Conservation (phyloP, 2,797 vertebrate species). For the Lindbergichthys nudifrons region DNA sequence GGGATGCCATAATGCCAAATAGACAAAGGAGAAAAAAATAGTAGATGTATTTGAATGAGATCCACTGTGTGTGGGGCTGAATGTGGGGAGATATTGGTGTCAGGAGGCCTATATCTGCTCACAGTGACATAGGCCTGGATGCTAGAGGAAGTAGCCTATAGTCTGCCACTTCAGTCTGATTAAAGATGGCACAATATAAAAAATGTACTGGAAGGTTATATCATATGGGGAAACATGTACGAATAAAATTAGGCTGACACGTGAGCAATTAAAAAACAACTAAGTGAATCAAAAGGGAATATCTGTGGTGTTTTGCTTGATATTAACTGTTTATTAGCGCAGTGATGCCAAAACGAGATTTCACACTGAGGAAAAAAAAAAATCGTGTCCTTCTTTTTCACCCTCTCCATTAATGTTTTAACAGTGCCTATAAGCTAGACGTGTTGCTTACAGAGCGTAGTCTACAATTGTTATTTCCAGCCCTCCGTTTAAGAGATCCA, state of each 20-base stretch:
- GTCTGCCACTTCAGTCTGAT: neutral
- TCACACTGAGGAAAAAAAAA: neutral
- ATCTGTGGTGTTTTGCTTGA: neutral
- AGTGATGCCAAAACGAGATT: slow-evolving; percentile 15
- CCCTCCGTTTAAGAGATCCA: slow-evolving; percentile 69
- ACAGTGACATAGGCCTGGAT: slow-evolving; percentile 62
- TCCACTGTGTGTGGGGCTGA: slow-evolving; percentile 69
- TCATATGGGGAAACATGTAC: neutral
- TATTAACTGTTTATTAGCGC: slow-evolving; percentile 5
- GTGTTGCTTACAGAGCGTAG: slow-evolving; percentile 64
- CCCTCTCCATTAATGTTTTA: slow-evolving; percentile 60
- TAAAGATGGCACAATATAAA: neutral
- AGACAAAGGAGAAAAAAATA: slow-evolving; percentile 38
- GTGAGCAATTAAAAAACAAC: neutral
- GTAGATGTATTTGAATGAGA: slow-evolving; percentile 73
- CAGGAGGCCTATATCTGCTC: slow-evolving; percentile 76
- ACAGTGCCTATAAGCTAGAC: slow-evolving; percentile 46
- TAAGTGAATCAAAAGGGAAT: neutral
- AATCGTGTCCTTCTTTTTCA: neutral
- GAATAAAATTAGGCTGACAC: neutral
- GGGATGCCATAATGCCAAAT: slow-evolving; percentile 45
- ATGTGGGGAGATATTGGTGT: slow-evolving; percentile 81
- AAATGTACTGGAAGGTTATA: slow-evolving; percentile 1
- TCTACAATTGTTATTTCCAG: slow-evolving; percentile 71
- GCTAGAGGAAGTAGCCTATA: slow-evolving; percentile 12